Conservation (phyloP, 2,888 invertebrate genomes). For the Ornithoptera alexandrae region DNA sequence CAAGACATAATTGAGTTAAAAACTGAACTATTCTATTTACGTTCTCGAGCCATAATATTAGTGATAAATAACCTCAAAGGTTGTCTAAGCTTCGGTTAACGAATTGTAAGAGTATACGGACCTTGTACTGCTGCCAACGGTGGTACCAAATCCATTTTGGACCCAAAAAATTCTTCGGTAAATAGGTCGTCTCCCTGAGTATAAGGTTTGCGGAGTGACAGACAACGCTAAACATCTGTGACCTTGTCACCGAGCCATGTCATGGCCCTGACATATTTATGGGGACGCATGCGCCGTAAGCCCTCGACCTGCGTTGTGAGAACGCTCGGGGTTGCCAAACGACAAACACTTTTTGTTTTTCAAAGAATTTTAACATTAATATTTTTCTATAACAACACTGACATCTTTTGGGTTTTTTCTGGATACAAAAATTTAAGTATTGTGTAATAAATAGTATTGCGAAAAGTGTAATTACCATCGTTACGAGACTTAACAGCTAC, state of each 20-base stretch:
- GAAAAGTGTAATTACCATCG: too few species aligned
- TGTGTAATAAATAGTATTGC: too few species aligned
- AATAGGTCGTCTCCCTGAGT: constrained; percentile 34
- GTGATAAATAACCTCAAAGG: constrained; percentile 14
- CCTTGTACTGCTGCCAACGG: constrained; percentile 51
- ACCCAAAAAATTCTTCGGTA: constrained; percentile 21
- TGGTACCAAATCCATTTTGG: constrained; percentile 55
- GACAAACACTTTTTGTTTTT: constrained; percentile 13
- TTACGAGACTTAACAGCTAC: too few species aligned
- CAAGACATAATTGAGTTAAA: not conserved
- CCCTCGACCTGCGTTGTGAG: constrained; percentile 15
- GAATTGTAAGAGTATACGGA: constrained; percentile 31
- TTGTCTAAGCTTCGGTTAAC: not conserved
- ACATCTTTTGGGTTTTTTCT: too few species aligned
- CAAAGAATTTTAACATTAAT: not conserved
- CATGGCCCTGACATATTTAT: constrained; percentile 69
- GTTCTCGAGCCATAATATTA: constrained; percentile 3
- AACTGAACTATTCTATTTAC: not conserved
- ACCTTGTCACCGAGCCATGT: constrained; percentile 64
- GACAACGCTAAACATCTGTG: constrained; percentile 59
- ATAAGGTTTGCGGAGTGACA: constrained; percentile 43
- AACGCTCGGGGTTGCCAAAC: constrained; percentile 53
- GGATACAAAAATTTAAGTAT: too few species aligned
- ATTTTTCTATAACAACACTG: too few species aligned
- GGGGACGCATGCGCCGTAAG: constrained; percentile 57